A percentile compares a stretch with the other conserved stretches of the same genome.
Conservation (phyloP, 2,888 invertebrate species). For the Xestoiulus laeticollis region DNA sequence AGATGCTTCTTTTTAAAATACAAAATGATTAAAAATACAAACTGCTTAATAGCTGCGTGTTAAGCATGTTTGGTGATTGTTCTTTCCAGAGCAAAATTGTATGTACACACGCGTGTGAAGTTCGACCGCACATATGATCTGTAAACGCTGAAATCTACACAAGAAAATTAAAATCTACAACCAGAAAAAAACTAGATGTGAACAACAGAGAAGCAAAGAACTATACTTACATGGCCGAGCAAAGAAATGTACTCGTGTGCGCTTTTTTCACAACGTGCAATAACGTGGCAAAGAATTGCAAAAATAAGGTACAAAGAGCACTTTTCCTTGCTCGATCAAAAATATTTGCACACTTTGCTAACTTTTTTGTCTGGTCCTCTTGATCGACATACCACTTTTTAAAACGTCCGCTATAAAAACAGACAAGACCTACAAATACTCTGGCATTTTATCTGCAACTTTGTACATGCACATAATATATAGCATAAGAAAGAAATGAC, state of each 20-base stretch:
- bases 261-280: not conserved
- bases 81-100: slow-evolving; percentile 4
- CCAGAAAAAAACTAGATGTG: not conserved
- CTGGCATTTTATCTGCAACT: slow-evolving; percentile 43
- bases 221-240: not conserved
- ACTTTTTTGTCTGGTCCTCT: not conserved
- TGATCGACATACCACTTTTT: not conserved
- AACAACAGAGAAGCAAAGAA: not conserved
- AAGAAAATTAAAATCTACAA: not conserved
- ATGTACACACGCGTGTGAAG: slow-evolving; percentile 14
- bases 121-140: slow-evolving; percentile 11
- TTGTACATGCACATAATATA: slow-evolving; percentile 30
- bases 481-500: slow-evolving; percentile 6
- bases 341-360: not conserved
- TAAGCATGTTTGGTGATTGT: slow-evolving; percentile 42
- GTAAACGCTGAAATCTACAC: not conserved
- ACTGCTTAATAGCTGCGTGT: slow-evolving; percentile 32
- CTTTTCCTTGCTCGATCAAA: not conserved
- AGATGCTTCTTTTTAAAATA: slow-evolving; percentile 14
- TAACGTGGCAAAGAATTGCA: not conserved
- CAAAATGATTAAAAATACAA: slow-evolving; percentile 50
- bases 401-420: not conserved
- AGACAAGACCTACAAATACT: not conserved
- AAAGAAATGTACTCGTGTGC: not conserved
- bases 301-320: not conserved